Percentiles rank a stretch among this genome's conserved stretches.
Conservation (phyloP, 2,797 vertebrate species). For the Amniataba percoides region DNA sequence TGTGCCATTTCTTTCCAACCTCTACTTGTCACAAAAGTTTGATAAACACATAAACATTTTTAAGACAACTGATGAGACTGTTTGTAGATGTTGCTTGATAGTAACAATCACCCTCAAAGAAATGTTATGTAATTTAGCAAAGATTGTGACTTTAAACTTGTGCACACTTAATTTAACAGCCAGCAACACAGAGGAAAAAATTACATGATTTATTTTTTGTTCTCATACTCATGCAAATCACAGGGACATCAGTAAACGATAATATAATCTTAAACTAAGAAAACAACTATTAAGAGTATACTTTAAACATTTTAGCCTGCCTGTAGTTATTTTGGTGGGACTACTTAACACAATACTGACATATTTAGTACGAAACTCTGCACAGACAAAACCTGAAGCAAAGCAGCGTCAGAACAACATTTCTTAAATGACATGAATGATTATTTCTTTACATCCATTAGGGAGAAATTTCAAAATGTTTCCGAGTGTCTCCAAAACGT, state of each 20-base stretch:
- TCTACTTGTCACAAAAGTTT: neutral
- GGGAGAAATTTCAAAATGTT: neutral
- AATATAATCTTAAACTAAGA: neutral
- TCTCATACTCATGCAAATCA: neutral
- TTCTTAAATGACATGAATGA: neutral
- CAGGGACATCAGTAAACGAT: neutral
- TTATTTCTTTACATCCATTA: neutral
- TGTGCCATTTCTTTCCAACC: neutral
- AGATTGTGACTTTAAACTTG: neutral
- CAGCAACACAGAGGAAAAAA: neutral
- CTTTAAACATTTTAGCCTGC: neutral
- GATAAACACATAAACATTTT: neutral
- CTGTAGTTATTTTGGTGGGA: neutral
- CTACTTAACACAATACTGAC: neutral
- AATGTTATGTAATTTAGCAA: neutral
- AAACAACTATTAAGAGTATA: neutral
- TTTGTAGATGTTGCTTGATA: neutral
- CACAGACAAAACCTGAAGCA: conserved; percentile 23
- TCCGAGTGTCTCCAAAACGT: conserved; percentile 19
- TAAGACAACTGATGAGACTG: neutral
- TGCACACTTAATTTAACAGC: neutral
- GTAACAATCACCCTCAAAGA: neutral
- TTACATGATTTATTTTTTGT: neutral
- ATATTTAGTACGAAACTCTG: conserved; percentile 1
- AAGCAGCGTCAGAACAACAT: conserved; percentile 12